These are phyloP conservation scores for Jacana jacana DNA, from an alignment of 2,113 vertebrate genomes.

Conservation along the genomic window DNA sequence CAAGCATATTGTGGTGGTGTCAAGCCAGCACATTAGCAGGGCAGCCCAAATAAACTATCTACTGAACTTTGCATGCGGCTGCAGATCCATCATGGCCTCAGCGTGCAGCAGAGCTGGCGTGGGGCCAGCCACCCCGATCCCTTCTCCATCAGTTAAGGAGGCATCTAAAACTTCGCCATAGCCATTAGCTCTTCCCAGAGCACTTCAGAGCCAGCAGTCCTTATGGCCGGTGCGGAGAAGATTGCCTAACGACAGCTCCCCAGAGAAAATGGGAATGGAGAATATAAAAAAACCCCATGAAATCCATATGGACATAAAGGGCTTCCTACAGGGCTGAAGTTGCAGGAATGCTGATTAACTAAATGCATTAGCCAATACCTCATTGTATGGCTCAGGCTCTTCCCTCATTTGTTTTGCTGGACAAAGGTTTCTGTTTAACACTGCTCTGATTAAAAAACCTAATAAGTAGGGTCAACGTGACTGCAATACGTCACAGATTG, in stretches of 20 bases:
- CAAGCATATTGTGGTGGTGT: not conserved
- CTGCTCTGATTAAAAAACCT: not conserved
- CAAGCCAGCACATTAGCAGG: not conserved
- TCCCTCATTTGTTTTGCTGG: not conserved
- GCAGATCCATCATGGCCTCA: not conserved
- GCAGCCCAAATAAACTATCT: not conserved
- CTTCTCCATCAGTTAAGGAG: not conserved
- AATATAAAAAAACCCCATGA: not conserved
- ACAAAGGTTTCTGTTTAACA: not conserved
- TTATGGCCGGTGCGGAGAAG: accelerated
- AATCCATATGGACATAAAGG: not conserved
- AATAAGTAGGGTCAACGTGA: not conserved
- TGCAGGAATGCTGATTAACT: not conserved
- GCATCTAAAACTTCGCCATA: not conserved
- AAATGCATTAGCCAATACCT: not conserved
- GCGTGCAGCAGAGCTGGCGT: accelerated
- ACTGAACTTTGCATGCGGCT: not conserved
- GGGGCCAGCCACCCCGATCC: not conserved
- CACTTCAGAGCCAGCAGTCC: not conserved
- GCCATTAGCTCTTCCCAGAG: not conserved
- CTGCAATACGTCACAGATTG: not conserved
- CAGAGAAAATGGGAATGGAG: not conserved
- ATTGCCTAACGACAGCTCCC: not conserved
- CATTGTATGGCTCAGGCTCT: not conserved
- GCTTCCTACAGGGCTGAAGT: not conserved